A percentile compares a stretch with the other conserved stretches of the same genome.
Conservation (phyloP, 2,797 vertebrate species). For the Xerus rutilus region DNA sequence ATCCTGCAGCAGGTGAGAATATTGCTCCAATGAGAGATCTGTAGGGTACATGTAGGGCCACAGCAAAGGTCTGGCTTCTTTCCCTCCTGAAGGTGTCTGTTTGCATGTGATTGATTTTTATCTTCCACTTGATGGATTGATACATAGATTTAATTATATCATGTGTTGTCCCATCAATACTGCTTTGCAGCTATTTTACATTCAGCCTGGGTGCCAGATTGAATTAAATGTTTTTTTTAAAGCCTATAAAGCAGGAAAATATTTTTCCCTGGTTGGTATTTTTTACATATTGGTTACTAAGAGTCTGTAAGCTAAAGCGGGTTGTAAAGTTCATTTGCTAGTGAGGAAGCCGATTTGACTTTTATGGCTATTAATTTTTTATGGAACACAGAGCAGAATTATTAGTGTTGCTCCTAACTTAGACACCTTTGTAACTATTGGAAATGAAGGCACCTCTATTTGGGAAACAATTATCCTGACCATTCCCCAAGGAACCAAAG, state of each 20-base stretch:
- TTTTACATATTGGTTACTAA: slow-evolving; percentile 82
- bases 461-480: slow-evolving; percentile 19
- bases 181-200: slow-evolving; percentile 80
- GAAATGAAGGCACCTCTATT: not conserved
- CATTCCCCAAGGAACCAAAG: not conserved
- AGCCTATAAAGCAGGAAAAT: slow-evolving; percentile 82
- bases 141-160: slow-evolving; percentile 83
- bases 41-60: accelerated
- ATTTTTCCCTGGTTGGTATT: slow-evolving; percentile 84
- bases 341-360: slow-evolving; percentile 78
- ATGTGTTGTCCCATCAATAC: slow-evolving; percentile 77
- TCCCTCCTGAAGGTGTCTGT: slow-evolving; percentile 44
- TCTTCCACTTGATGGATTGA: slow-evolving; percentile 77
- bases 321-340: slow-evolving; percentile 82
- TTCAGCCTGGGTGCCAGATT: slow-evolving; percentile 82
- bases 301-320: slow-evolving; percentile 75
- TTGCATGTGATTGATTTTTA: slow-evolving; percentile 73
- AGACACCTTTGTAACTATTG: slow-evolving; percentile 38
- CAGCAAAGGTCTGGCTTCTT: not conserved
- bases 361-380: slow-evolving; percentile 82
- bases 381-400: slow-evolving; percentile 72
- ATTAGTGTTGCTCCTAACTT: slow-evolving; percentile 50
- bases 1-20: not conserved
- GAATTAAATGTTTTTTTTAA: slow-evolving; percentile 84
- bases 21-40: not conserved